Base-by-base conservation (phyloP, 2,113 vertebrate genomes). In the Spilogale gracilis region DNA sequence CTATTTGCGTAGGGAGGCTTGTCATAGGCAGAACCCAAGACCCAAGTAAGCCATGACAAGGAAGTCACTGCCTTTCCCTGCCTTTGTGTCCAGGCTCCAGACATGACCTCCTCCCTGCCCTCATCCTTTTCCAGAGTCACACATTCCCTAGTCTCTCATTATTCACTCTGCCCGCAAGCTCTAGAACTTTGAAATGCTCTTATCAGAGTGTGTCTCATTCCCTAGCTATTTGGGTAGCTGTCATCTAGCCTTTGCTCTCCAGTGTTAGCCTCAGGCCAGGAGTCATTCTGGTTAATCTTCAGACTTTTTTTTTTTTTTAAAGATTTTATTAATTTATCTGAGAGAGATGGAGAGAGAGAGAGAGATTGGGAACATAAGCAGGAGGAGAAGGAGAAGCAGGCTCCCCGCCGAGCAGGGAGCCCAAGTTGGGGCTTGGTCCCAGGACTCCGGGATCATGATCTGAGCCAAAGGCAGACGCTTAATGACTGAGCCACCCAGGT, bases 151-250 rank as follows among this genome's bases (percentile, higher is more conserved):
- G 2, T 6, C 21, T 52, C 25, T 67, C 50, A 3, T n/a, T 2
- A 23, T 14, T 80, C 18, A 9, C 60, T 52, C 45, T 0, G 1
- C 13, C 32, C 2, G 1, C 4, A 17, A 10, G 4, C 76, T 25
- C 5, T 11, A 6, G 79, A 11, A 45, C 85, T 94, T 56, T 17
- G 54, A 56, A 12, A 60, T 17, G 54, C 60, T 78, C 61, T 94
- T 54, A 43, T 50, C 91, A 25, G 58, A 25, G 52, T 38, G 13
- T 43, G 11, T 60, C 74, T 69, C 71, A 63, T 25, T 20, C 3
- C 12, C 0, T 14, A 38, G 23, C 13, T 71, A 25, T 50, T 21
- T 87, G 14, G 30, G 9, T 30, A 4, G 65, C 11, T 13, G 4
- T 63, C n/a, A 13, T 14, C 3, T 9, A 6, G 11, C 56, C 32